Base-by-base conservation (phyloP, 1,140 invertebrate species). In the Drosophila parvula region DNA sequence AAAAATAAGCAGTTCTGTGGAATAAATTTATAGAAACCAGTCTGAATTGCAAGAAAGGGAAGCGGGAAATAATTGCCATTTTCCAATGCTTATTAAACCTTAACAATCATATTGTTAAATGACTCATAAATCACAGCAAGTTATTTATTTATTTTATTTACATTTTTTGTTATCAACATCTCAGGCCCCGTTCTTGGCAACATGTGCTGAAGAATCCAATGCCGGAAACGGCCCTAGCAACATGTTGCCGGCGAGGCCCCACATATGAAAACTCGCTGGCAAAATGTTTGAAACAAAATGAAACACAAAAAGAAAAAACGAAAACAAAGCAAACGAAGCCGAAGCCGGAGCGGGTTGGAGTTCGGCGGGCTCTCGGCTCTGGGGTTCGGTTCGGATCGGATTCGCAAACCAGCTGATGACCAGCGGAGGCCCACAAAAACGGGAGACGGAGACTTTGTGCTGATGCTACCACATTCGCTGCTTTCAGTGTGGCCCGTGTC, bases 401-500 rank as follows among this genome's bases (percentile, higher is more conserved):
- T 55, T 63, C 69, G 62, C 53, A 74, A 74, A 81, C 79, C 83
- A 88, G 83, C 84, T 88, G 83, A 88, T 86, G 84, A 58, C 63
- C 75, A 78, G 38, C 71, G 61, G 56, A 55, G 40, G 50, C 63
- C 57, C 63, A 68, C 70, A 28, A 61, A 61, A 68, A 55, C 59
- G 68, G 63, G 78, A 81, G 78, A 78, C 75, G 63, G 84, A 89
- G 84, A 90, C 81, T 89, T 90, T 75, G 75, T 84, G 85, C 78
- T 90, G 84, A 89, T 89, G 85, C 85, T 90, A 85, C 84, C 77
- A 63, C 84, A 70, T 59, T 80, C 61, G 73, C 77, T 88, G 80
- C 84, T 78, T 89, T 89, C 81, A 89, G 84, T 89, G 84, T 68
- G 84, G 85, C 84, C 85, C 84, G 84, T 80, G 84, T 84, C 84